A percentile compares a stretch with the other conserved stretches of the same genome.
Conservation (phyloP, 2,113 vertebrate genomes). For the Dicerorhinus sumatrensis region DNA sequence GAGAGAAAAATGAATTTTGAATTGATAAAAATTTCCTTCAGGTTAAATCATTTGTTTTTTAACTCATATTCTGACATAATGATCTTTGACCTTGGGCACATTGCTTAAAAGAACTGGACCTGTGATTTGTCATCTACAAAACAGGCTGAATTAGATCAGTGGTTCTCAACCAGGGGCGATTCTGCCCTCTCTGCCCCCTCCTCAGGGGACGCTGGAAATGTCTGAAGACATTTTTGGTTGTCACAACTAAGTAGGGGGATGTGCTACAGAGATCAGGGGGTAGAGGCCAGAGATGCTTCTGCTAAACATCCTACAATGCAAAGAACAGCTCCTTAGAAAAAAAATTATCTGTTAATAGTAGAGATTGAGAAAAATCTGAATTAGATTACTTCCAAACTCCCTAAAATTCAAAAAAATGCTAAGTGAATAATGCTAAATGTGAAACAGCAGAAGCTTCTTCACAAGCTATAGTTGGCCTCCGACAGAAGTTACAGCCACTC, state of each 20-base stretch:
- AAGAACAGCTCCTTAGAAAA: not conserved
- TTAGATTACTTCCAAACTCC: not conserved
- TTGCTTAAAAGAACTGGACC: not conserved
- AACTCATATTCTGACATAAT: not conserved
- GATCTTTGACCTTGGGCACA: not conserved
- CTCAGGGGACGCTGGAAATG: not conserved
- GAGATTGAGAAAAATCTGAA: not conserved
- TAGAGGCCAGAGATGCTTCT: not conserved
- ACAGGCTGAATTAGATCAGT: not conserved
- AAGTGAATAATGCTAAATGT: not conserved
- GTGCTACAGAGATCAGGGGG: not conserved
- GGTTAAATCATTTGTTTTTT: not conserved
- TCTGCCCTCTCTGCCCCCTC: not conserved
- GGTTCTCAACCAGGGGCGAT: not conserved
- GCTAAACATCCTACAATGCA: not conserved
- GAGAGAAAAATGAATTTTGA: not conserved
- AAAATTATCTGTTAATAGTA: not conserved
- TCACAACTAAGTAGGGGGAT: not conserved
- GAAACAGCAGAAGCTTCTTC: not conserved
- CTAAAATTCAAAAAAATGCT: not conserved
- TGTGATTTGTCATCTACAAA: not conserved
- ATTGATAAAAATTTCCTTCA: not conserved
- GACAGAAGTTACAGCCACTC: not conserved
- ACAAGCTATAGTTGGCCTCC: not conserved
- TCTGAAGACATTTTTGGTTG: not conserved